A percentile compares a stretch with the other conserved stretches of the same genome.
These are phyloP conservation scores for Ficedula albicollis DNA, from an alignment of 2,797 vertebrate species.

Conservation along the genomic window DNA sequence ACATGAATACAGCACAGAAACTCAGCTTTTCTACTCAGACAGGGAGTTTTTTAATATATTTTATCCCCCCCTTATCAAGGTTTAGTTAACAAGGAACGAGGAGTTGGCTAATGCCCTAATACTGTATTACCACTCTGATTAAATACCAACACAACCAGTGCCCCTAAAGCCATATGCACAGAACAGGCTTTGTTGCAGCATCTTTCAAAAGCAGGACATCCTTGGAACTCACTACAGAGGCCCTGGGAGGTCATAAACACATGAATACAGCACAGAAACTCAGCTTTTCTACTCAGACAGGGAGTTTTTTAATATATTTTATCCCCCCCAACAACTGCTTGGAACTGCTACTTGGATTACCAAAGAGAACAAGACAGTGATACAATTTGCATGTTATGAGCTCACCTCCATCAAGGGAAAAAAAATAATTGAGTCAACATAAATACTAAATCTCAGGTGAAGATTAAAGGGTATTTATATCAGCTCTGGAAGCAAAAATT, in stretches of 20 bases:
- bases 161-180: neutral
- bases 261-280: neutral
- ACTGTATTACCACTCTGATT: neutral
- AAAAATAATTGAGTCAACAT: neutral
- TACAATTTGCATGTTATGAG: neutral
- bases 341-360: neutral
- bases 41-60: neutral
- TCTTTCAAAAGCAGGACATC: neutral
- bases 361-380: neutral
- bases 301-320: neutral
- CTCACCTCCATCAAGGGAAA: fast-evolving
- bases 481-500: neutral
- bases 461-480: neutral
- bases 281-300: neutral
- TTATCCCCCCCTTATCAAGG: neutral
- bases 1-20: neutral
- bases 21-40: neutral
- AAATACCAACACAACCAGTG: neutral
- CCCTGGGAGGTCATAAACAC: neutral
- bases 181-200: neutral
- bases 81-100: neutral
- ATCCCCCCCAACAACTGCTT: neutral
- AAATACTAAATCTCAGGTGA: neutral
- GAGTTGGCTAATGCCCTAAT: neutral
- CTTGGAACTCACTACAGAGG: neutral